Conservation (phyloP, 2,797 vertebrate genomes). For the Silurus lanzhouensis region DNA sequence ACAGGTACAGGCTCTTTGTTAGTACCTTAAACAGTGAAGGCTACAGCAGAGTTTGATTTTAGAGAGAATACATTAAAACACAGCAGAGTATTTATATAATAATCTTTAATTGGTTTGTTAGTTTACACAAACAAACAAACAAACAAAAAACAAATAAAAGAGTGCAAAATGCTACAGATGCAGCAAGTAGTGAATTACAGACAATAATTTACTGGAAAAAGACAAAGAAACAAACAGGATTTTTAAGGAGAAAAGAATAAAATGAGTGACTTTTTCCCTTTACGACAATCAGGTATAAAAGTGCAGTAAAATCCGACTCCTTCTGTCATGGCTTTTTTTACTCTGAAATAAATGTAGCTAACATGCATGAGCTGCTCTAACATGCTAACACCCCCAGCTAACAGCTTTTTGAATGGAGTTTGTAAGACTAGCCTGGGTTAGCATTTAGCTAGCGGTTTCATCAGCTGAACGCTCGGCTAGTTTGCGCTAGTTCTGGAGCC, state of each 20-base stretch:
- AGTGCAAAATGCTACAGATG: slow-evolving; percentile 12
- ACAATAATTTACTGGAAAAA: neutral
- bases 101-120: neutral
- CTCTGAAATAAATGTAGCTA: neutral
- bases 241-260: neutral
- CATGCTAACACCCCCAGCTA: neutral
- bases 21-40: neutral
- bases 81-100: neutral
- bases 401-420: neutral
- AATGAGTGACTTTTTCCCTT: neutral
- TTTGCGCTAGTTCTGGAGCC: neutral
- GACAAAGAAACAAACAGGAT: neutral
- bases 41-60: neutral
- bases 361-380: neutral
- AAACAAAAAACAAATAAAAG: neutral
- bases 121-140: neutral
- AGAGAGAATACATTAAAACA: neutral
- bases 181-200: neutral
- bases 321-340: neutral
- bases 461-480: neutral
- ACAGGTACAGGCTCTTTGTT: neutral
- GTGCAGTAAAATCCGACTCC: neutral
- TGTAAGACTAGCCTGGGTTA: neutral
- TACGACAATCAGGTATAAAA: neutral
- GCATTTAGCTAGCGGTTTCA: neutral